Conservation (phyloP, 1,140 invertebrate genomes). For the Paralvinella palmiformis region DNA sequence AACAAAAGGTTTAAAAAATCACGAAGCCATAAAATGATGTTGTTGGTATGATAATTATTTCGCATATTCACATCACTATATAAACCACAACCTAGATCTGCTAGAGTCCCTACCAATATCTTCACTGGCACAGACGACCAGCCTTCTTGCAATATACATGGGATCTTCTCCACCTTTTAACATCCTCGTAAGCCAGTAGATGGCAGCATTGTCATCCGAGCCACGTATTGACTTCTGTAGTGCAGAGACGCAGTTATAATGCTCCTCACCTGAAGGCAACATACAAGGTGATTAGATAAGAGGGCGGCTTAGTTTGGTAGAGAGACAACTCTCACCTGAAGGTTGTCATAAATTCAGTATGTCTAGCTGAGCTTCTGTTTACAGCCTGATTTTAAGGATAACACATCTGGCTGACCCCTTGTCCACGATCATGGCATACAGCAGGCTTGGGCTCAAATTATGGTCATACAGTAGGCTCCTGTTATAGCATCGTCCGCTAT, state of each 20-base stretch:
- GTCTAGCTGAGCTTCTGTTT: too few species aligned
- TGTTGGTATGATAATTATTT: neutral
- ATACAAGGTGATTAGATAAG: too few species aligned
- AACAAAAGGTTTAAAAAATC: neutral
- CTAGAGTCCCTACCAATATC: conserved; percentile 56
- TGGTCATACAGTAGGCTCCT: too few species aligned
- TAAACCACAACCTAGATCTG: neutral
- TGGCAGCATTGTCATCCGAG: conserved; percentile 70
- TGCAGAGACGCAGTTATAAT: conserved; percentile 77
- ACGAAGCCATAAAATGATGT: neutral
- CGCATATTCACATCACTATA: neutral
- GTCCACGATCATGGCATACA: too few species aligned
- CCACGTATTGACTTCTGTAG: conserved; percentile 78
- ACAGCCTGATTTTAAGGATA: too few species aligned
- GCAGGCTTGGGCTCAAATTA: too few species aligned
- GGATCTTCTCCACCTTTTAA: conserved; percentile 76
- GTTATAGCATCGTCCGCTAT: too few species aligned
- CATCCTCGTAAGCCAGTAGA: conserved; percentile 79
- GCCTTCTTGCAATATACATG: conserved; percentile 68
- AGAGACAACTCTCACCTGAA: too few species aligned
- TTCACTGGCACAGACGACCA: conserved; percentile 71
- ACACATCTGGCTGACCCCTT: too few species aligned
- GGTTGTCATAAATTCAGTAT: too few species aligned
- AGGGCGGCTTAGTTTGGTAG: too few species aligned
- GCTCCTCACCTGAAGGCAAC: conserved; percentile 60